phyloP scores from a whole-genome alignment of 2,888 invertebrate genomes.

The Mythimna lalbum region DNA sequence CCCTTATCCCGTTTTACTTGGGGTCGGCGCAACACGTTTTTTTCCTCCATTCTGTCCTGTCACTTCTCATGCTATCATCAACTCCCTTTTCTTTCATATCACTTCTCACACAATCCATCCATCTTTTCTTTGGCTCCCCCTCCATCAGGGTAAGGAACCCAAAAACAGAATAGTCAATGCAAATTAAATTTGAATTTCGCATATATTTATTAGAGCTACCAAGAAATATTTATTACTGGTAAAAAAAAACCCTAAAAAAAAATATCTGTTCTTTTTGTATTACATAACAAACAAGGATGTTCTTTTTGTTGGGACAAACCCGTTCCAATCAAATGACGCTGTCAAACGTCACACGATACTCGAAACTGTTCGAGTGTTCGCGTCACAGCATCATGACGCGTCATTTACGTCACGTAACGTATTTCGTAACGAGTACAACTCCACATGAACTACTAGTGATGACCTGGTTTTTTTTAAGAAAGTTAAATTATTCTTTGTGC shows the following conservation, averaged over 20 bases:
- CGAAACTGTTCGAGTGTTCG: constrained; percentile 27
- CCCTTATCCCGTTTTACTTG: too few relatives aligned
- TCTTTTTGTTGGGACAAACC: constrained; percentile 26
- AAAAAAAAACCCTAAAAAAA: background rate
- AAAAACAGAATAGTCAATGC: too few relatives aligned
- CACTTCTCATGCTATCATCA: too few relatives aligned
- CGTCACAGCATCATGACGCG: constrained; percentile 41
- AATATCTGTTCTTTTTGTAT: background rate
- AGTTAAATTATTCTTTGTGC: constrained; percentile 49
- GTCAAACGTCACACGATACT: constrained; percentile 46
- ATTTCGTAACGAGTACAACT: constrained; percentile 41
- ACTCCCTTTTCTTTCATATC: too few relatives aligned
- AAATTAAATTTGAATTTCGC: too few relatives aligned
- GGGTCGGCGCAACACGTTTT: too few relatives aligned
- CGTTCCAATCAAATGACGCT: constrained; percentile 24
- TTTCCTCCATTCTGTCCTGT: too few relatives aligned
- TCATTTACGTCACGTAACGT: constrained; percentile 40
- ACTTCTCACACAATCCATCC: too few relatives aligned
- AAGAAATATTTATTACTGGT: too few relatives aligned
- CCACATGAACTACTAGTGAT: constrained; percentile 13
- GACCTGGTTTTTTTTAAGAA: constrained; percentile 56
- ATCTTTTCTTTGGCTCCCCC: too few relatives aligned
- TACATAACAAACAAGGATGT: constrained; percentile 30
- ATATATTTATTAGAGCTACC: too few relatives aligned
- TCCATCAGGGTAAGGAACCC: too few relatives aligned